Evolutionary conservation across 2,888 invertebrate genomes (phyloP).

Genomic region (Camptogramma bilineatum): DNA sequence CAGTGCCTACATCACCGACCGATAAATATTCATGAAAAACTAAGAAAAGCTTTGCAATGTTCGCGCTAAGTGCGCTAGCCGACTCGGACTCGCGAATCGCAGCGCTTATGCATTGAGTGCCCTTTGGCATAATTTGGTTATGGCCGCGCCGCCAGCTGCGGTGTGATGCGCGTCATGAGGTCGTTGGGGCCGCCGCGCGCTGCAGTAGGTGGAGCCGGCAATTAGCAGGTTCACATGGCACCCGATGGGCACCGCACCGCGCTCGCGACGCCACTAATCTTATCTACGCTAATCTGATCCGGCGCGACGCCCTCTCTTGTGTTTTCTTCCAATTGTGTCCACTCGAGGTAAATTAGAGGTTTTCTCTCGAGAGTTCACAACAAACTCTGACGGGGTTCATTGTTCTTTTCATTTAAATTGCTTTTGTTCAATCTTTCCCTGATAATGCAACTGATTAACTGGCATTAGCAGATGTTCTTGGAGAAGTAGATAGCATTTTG

Average conservation of each 20-base stretch:
- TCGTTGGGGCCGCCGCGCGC: conserved; percentile 22
- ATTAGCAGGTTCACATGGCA: conserved; percentile 72
- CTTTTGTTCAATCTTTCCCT: conserved; percentile 42
- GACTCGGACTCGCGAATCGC: conserved; percentile 34
- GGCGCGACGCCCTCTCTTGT: conserved; percentile 79
- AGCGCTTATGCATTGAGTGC: conserved; percentile 23
- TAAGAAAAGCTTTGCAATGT: conserved; percentile 58
- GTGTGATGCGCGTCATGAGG: conserved; percentile 6
- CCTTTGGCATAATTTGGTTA: conserved; percentile 26
- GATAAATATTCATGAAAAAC: conserved; percentile 69
- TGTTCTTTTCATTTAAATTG: conserved; percentile 53
- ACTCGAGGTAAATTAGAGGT: conserved; percentile 81
- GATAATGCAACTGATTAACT: conserved; percentile 38
- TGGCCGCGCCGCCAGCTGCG: conserved; percentile 6
- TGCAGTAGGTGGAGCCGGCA: conserved; percentile 57
- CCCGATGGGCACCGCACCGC: conserved; percentile 51
- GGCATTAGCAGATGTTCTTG: conserved; percentile 37
- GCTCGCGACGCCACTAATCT: conserved; percentile 75
- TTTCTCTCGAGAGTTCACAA: conserved; percentile 74
- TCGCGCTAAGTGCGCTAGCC: conserved; percentile 37
- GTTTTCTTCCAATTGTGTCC: conserved; percentile 84
- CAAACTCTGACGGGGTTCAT: conserved; percentile 65
- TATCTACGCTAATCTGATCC: conserved; percentile 82
- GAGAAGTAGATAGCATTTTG: conserved; percentile 29
- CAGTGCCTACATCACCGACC: conserved; percentile 55